phyloP scores from a whole-genome alignment of 2,113 vertebrate genomes.

The Mystacornis crossleyi region DNA sequence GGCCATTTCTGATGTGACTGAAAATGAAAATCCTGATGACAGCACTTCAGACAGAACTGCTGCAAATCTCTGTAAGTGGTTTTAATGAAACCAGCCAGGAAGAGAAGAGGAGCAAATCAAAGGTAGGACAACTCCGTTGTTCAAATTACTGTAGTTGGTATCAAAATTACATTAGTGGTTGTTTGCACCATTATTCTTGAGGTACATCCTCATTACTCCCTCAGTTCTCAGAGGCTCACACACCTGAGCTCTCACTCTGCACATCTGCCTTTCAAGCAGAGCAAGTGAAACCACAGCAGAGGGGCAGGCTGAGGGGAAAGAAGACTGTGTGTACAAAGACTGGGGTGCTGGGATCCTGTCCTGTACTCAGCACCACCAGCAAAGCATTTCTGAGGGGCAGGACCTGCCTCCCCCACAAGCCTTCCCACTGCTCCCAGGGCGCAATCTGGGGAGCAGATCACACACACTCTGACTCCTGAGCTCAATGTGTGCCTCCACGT shows the following conservation, averaged over 20 bases:
- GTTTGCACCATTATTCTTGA: not conserved
- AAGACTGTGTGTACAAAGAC: fast-evolving
- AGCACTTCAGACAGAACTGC: conserved; percentile 35
- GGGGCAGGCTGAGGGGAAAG: not conserved
- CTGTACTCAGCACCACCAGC: not conserved
- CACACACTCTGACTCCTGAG: not conserved
- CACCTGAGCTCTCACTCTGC: not conserved
- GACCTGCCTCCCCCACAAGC: fast-evolving
- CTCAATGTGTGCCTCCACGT: not conserved
- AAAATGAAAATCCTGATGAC: not conserved
- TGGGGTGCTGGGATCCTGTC: not conserved
- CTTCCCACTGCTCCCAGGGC: not conserved
- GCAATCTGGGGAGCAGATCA: fast-evolving
- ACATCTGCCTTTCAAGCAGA: not conserved
- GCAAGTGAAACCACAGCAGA: not conserved
- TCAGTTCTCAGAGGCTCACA: not conserved
- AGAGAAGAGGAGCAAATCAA: conserved; percentile 37
- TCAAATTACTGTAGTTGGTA: conserved; percentile 14
- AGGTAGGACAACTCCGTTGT: conserved; percentile 29
- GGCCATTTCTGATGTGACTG: not conserved
- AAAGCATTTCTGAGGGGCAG: not conserved
- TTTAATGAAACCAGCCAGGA: conserved; percentile 51
- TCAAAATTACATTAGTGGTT: conserved; percentile 1
- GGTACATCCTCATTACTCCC: not conserved
- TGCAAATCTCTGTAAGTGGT: not conserved